Base-by-base conservation (phyloP, 2,797 vertebrate species). In the Merluccius polli region DNA sequence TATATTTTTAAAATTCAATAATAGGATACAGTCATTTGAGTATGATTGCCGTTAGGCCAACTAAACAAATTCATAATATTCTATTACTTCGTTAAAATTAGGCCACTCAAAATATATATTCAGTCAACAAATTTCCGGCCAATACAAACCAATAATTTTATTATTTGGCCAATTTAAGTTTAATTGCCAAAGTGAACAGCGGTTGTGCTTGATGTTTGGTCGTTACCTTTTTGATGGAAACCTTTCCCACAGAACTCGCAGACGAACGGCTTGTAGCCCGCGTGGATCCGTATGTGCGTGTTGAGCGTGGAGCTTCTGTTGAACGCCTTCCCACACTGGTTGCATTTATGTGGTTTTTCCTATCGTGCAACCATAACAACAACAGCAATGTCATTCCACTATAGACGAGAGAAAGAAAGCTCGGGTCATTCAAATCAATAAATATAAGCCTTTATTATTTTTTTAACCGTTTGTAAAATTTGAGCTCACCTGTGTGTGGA, bases 161-260 rank as follows among this genome's bases (percentile, higher is more conserved):
- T 59, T 24, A 59, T n/a, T 21, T 8, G 21, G 21, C 18, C 11
- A 1, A 48, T 16, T 48, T 41, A 41, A 41, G 12, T 2, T 48
- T 15, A 15, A 44, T 6, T 15, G 41, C 11, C 36, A 36, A 36
- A 16, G 41, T 44, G 15, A 21, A 48, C 21, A 48, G 15, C 44
- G 1, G 2, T 48, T 0, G 21, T 48, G 33, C 33, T 3, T 35
- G 44, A 36, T 36, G 36, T 1, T 3, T 36, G 36, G 8, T 59
- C n/a, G 1, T n/a, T 93, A 97, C 95, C 95, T 95, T 97, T 97
- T 92, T 97, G 95, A 86, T 97, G 95, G 87, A 97, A 97, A 71
- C 95, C 95, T 92, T 97, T 97, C 79, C 95, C 95, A 78, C 95
- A 97, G 85, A 96, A 96, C 87, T 97, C 95, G 79, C 95, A 97